Evolutionary conservation across 2,113 vertebrate genomes (phyloP).

Genomic region (Recurvirostra avosetta): DNA sequence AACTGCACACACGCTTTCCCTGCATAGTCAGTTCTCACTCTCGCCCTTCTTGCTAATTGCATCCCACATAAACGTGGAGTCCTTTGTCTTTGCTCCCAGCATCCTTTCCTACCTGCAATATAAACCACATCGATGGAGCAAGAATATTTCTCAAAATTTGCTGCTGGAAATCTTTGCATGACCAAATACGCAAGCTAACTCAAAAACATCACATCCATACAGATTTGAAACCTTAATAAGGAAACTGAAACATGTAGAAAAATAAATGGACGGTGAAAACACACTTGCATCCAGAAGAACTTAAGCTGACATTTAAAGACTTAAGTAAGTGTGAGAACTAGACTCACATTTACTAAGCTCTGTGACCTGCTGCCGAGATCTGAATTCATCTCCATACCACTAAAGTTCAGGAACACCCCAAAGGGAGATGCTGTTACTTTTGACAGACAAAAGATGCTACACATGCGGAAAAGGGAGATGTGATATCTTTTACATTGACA

Average conservation of each 20-base stretch:
- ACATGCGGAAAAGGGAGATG: neutral
- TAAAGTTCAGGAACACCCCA: neutral
- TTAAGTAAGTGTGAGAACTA: neutral
- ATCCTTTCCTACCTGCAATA: neutral
- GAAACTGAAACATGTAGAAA: neutral
- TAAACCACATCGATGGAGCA: neutral
- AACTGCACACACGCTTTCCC: neutral
- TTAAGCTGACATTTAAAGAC: neutral
- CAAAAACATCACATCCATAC: neutral
- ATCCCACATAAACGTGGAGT: neutral
- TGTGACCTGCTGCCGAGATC: neutral
- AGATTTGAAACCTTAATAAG: neutral
- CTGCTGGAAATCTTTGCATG: neutral
- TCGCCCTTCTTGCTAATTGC: neutral
- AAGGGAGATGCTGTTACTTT: neutral
- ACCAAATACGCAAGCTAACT: neutral
- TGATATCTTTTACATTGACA: neutral
- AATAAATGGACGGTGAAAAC: neutral
- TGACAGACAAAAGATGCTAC: neutral
- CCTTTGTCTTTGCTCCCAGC: neutral
- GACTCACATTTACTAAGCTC: neutral
- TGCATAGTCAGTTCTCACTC: neutral
- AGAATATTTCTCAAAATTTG: neutral
- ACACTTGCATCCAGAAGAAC: neutral
- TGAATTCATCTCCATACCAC: neutral